Evolutionary conservation across 2,113 vertebrate genomes (phyloP), one percentile per base, ranked within the genome.

Genomic region (Pipra filicauda): DNA sequence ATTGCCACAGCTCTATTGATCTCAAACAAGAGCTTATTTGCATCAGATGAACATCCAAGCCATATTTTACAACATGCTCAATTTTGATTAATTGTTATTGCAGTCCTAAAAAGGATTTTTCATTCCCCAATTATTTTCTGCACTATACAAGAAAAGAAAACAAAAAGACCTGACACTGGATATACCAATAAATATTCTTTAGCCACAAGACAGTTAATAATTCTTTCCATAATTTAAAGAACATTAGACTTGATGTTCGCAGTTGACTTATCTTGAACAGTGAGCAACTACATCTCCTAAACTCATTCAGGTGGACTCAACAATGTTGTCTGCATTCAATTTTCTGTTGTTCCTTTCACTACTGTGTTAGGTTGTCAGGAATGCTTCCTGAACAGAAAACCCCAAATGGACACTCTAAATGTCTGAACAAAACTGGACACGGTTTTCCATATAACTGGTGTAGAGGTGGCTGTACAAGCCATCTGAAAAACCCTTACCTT

Each of bases 21-120:
- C 94, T 94, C 75, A 93, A 88, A 91, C 59, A 84, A 74, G 65
- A 92, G 33, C 65, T 91, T 65, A 86, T 97, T 93, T 96, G 76
- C 69, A 92, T 92, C 21, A 0, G 79, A 71, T 75, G 82, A 96
- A 91, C 72, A 86, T 77, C 82, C 49, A 90, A 83, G 72, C 24
- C 35, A 41, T 95, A 88, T 92, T 94, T 96, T 72, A 94, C 51
- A 90, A 57, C 22, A 57, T n/a, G 69, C 13, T 59, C 26, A 17
- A 58, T 77, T 92, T 92, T 96, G 79, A 95, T 93, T 94, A 96
- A 91, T 85, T 91, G 52, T 73, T 88, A 84, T 90, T 93, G 66
- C 11, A 86, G 52, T 65, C 31, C 72, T 64, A 67, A 91, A 77
- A 52, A 61, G 39, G 46, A 86, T 74, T 91, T 91, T 85, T 93